Conservation (phyloP, 2,113 vertebrate species). For the Theropithecus gelada region DNA sequence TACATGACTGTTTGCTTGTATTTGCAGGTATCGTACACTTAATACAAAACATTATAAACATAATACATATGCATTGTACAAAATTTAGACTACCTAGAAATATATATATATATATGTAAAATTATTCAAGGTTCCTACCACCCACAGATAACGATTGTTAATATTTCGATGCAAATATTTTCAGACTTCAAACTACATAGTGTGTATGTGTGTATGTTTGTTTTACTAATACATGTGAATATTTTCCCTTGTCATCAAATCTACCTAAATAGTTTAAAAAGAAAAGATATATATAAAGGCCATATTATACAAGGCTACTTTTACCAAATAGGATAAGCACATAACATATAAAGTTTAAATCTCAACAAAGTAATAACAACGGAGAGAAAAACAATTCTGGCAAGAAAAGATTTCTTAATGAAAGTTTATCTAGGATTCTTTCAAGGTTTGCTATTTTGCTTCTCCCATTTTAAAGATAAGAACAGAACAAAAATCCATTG, state of each 20-base stretch:
- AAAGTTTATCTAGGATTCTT: not conserved
- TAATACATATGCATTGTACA: not conserved
- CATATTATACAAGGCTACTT: not conserved
- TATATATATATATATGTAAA: not conserved
- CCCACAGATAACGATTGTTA: not conserved
- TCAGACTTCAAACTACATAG: not conserved
- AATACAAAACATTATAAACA: not conserved
- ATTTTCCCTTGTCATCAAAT: not conserved
- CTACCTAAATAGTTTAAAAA: not conserved
- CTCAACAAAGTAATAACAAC: not conserved
- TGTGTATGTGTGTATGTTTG: not conserved
- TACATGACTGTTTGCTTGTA: not conserved
- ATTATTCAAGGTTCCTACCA: not conserved
- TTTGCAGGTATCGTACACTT: not conserved
- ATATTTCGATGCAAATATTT: not conserved
- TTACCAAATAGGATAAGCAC: not conserved
- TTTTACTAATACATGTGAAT: not conserved
- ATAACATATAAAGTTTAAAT: not conserved
- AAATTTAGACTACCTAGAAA: not conserved
- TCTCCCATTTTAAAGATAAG: not conserved
- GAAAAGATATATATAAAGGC: not conserved
- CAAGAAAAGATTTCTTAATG: not conserved
- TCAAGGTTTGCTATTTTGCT: not conserved
- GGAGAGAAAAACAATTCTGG: not conserved
- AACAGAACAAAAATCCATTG: not conserved